Evolutionary conservation across 2,888 invertebrate genomes (phyloP).

Genomic region (Malthinus flaveolus): DNA sequence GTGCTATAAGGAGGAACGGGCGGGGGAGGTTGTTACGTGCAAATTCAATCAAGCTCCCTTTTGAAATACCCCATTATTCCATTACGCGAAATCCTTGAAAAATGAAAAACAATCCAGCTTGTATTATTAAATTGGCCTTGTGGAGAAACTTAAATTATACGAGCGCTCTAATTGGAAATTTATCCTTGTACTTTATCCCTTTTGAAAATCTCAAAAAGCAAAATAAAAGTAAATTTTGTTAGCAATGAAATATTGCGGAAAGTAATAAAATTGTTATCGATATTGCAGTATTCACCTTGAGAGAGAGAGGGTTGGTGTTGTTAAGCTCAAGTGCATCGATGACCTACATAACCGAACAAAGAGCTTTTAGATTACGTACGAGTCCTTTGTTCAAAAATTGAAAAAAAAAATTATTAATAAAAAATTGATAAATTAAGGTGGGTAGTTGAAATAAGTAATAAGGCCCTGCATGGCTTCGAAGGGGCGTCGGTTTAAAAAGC

Average conservation of each 20-base stretch:
- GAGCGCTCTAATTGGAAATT: too few relatives aligned
- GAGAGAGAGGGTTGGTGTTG: neutral
- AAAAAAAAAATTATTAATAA: neutral
- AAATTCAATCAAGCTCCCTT: too few relatives aligned
- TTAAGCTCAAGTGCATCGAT: conserved; percentile 9
- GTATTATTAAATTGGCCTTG: conserved; percentile 1
- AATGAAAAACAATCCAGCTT: too few relatives aligned
- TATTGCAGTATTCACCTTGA: conserved; percentile 16
- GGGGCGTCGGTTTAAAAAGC: conserved; percentile 12
- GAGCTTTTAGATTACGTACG: neutral
- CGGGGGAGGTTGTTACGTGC: too few relatives aligned
- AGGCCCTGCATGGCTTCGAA: neutral
- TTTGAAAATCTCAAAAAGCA: neutral
- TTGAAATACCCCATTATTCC: too few relatives aligned
- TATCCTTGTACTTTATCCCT: neutral
- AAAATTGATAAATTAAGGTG: neutral
- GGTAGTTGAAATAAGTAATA: neutral
- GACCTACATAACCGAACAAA: conserved; percentile 17
- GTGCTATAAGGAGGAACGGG: too few relatives aligned
- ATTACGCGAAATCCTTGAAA: too few relatives aligned
- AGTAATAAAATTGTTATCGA: conserved; percentile 7
- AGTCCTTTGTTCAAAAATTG: neutral
- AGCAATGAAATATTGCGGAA: conserved; percentile 5
- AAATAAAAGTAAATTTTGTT: neutral
- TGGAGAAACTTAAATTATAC: neutral